These are phyloP conservation scores for Lasiurus cinereus DNA, from an alignment of 2,113 vertebrate species.

Conservation along the genomic window DNA sequence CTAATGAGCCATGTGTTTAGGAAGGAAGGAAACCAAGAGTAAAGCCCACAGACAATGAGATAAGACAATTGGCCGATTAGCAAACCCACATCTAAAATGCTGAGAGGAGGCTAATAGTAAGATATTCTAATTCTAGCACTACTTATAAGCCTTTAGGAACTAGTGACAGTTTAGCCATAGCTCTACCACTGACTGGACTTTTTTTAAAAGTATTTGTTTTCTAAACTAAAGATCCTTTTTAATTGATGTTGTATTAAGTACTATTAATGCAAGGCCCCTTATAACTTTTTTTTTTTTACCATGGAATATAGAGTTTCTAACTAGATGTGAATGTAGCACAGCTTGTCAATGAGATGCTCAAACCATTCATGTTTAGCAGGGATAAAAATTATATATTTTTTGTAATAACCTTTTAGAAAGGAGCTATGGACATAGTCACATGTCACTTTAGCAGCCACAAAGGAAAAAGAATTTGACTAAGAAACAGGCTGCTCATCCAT, in stretches of 20 bases:
- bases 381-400: constrained; percentile 63
- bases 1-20: neutral
- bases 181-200: neutral
- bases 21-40: neutral
- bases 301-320: neutral
- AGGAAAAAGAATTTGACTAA: neutral
- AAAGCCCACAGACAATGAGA: neutral
- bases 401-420: constrained; percentile 59
- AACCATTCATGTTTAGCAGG: constrained; percentile 5
- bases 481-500: neutral
- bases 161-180: neutral
- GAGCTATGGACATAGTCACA: neutral
- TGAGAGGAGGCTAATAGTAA: neutral
- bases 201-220: neutral
- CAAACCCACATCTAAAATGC: neutral
- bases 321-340: constrained; percentile 40
- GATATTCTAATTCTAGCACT: neutral
- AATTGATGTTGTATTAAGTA: constrained; percentile 16
- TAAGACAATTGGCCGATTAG: neutral
- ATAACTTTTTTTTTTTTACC: neutral
- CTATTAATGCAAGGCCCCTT: neutral
- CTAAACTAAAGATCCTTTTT: constrained; percentile 1
- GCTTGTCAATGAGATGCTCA: constrained; percentile 68
- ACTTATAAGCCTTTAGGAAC: neutral
- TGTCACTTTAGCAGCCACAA: constrained; percentile 55